Base-by-base conservation (phyloP, 2,113 vertebrate genomes). In the Cephalopterus ornatus region DNA sequence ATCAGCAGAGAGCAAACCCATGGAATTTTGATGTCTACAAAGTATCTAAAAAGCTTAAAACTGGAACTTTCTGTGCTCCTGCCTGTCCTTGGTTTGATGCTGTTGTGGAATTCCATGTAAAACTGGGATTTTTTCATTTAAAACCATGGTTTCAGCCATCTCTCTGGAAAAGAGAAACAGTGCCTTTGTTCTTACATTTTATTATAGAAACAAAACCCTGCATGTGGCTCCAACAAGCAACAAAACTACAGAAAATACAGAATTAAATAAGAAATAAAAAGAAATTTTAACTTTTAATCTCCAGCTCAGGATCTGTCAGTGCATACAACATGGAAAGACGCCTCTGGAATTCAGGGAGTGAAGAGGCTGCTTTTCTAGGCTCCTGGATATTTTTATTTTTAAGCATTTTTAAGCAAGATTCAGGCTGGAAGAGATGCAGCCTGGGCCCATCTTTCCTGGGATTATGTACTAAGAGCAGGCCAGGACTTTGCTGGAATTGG, bases 391-490 rank as follows among this genome's bases (percentile, higher is more conserved):
- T 67, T 75, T 85, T n/a, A n/a, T 53, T 71, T 70, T 49, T n/a
- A 59, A 72, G 50, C 28, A 56, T 20, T 50, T 30, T 63, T 63
- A 42, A 41, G 82, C 6, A 63, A 61, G 66, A 32, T 6, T 58
- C 12, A 67, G 46, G 42, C 23, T 10, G 12, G 50, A 27, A 35
- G 44, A 84, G 39, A 46, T 30, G 72, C 56, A 47, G 17, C 5
- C 35, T 52, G 30, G 23, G 39, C 70, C 71, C 42, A 41, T 24
- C 73, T 59, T 11, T 58, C 63, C 67, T 62, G 1, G 0, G 59
- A 28, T 65, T 44, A 30, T 0, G 0, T 39, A 8, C 30, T 13
- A 37, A 35, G 39, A 42, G 19, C 1, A 0, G 47, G 71, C 3
- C n/a, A 70, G 46, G 50, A 22, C 6, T 14, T 8, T 9, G 41